Evolutionary conservation across 2,113 vertebrate genomes (phyloP).

Genomic region (Eidolon helvum): DNA sequence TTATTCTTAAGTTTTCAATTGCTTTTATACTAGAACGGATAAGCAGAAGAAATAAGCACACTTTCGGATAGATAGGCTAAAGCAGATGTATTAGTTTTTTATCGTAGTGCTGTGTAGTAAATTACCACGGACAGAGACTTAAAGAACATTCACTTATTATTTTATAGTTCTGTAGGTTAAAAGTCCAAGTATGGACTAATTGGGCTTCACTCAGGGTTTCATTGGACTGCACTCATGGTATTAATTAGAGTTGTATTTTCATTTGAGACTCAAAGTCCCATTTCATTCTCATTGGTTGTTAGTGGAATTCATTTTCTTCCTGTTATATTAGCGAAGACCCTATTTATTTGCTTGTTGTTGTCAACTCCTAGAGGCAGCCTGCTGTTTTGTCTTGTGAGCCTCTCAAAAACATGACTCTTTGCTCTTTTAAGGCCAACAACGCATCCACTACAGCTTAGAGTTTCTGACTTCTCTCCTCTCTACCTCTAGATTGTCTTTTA

Average conservation of each 20-base stretch:
- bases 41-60: not conserved
- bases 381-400: not conserved
- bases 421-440: not conserved
- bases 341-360: not conserved
- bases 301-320: not conserved
- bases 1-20: not conserved
- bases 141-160: not conserved
- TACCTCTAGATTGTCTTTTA: not conserved
- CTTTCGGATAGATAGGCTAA: not conserved
- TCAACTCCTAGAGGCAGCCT: not conserved
- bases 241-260: not conserved
- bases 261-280: not conserved
- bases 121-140: not conserved
- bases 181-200: not conserved
- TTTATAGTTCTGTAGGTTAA: not conserved
- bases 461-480: not conserved
- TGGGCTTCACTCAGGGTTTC: not conserved
- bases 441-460: not conserved
- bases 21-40: not conserved
- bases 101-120: not conserved
- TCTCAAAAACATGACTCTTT: not conserved
- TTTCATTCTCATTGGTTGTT: not conserved
- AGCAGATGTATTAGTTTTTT: not conserved
- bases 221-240: not conserved
- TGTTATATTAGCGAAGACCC: not conserved